Conservation (phyloP, 2,888 invertebrate genomes). For the Apamea sordens region DNA sequence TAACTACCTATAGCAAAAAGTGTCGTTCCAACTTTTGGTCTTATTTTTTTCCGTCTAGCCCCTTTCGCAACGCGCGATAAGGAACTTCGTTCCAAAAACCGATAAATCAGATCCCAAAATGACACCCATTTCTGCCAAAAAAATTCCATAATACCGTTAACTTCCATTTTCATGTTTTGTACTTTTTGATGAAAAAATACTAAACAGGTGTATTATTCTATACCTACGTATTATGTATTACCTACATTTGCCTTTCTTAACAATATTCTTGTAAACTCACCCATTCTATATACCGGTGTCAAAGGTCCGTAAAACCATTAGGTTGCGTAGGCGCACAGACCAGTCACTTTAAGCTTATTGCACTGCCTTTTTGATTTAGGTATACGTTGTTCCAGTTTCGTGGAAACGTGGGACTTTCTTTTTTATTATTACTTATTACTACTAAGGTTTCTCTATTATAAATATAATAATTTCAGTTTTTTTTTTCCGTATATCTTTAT, state of each 20-base stretch:
- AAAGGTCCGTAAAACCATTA: slow-evolving; percentile 62
- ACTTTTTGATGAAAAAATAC: neutral
- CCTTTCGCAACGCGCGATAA: no score
- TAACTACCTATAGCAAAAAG: no score
- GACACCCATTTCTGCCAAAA: neutral
- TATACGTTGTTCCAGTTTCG: slow-evolving; percentile 53
- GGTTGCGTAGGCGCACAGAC: slow-evolving; percentile 55
- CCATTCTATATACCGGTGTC: slow-evolving; percentile 45
- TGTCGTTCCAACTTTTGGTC: no score
- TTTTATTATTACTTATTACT: neutral
- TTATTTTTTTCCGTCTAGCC: no score
- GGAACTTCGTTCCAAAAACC: no score
- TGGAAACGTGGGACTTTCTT: slow-evolving; percentile 36
- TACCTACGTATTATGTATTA: neutral
- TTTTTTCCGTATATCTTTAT: no score
- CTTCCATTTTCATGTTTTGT: neutral
- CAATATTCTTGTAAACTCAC: slow-evolving; percentile 44
- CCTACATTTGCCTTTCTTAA: slow-evolving; percentile 18
- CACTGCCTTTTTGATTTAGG: slow-evolving; percentile 58
- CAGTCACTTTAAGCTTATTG: slow-evolving; percentile 49
- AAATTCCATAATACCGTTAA: neutral
- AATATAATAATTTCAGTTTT: neutral
- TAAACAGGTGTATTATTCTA: neutral
- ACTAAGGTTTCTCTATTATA: neutral
- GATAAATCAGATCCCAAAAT: neutral